A percentile compares a stretch with the other conserved stretches of the same genome.
These are phyloP conservation scores for Tokudaia tokunoshimensis DNA, from an alignment of 2,797 vertebrate genomes.

Conservation along the genomic window DNA sequence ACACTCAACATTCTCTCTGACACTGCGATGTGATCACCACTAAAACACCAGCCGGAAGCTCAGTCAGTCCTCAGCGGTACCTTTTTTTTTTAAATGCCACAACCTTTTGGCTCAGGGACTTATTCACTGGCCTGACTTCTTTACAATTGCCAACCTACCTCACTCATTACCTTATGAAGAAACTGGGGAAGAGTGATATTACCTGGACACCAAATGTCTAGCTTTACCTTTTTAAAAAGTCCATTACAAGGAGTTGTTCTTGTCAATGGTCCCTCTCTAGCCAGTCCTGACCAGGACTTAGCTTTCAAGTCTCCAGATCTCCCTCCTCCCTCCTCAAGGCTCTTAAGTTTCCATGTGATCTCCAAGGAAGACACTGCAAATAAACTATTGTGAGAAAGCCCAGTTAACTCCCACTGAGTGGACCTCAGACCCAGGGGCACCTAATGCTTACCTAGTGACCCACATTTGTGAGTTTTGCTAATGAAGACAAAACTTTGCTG, in stretches of 20 bases:
- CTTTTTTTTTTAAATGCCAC: not conserved
- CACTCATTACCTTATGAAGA: not conserved
- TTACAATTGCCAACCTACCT: not conserved
- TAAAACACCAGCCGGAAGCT: not conserved
- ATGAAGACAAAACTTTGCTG: not conserved
- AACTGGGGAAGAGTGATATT: accelerated
- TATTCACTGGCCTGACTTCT: not conserved
- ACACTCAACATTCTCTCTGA: not conserved
- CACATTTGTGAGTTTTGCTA: not conserved
- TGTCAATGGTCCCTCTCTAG: not conserved
- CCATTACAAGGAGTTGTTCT: not conserved
- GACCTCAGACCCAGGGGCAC: not conserved
- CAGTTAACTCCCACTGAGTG: not conserved
- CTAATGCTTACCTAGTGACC: not conserved
- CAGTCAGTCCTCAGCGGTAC: not conserved
- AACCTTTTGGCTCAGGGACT: not conserved
- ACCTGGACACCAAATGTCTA: not conserved
- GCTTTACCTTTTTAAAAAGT: not conserved
- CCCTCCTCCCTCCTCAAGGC: not conserved
- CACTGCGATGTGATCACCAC: accelerated
- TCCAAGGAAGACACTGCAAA: not conserved
- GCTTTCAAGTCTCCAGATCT: accelerated
- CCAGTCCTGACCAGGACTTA: not conserved
- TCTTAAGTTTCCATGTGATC: not conserved
- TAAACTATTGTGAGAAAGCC: not conserved